These are phyloP conservation scores for Natrix natrix DNA, from an alignment of 2,797 vertebrate genomes.

Conservation along the genomic window DNA sequence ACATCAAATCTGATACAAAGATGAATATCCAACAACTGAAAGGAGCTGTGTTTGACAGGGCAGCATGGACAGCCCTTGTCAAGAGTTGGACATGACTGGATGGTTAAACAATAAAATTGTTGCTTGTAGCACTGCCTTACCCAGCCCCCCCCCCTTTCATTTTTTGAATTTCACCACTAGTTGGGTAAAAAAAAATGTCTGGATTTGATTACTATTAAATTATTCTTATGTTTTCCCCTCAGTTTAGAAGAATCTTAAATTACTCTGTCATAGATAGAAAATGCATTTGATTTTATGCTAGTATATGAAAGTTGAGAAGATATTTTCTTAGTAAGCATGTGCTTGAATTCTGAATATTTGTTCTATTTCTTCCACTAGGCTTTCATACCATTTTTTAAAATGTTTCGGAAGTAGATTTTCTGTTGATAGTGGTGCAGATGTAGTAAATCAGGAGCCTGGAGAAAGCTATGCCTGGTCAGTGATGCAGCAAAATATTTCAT, in stretches of 20 bases:
- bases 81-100: no score
- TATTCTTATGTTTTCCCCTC: neutral
- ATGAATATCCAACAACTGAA: neutral
- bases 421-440: neutral
- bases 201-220: neutral
- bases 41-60: neutral
- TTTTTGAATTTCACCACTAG: neutral
- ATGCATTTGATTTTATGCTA: neutral
- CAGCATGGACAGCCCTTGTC: neutral
- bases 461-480: neutral
- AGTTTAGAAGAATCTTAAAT: neutral
- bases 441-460: neutral
- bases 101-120: neutral
- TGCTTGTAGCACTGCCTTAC: neutral
- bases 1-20: neutral
- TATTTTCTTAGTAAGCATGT: neutral
- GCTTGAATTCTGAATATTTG: neutral
- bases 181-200: neutral
- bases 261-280: neutral
- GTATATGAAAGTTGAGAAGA: neutral
- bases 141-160: neutral
- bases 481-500: neutral
- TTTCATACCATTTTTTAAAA: neutral
- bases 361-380: neutral
- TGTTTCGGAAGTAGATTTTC: neutral